Base-by-base conservation (phyloP, 2,113 vertebrate genomes). In the Callocephalon fimbriatum region DNA sequence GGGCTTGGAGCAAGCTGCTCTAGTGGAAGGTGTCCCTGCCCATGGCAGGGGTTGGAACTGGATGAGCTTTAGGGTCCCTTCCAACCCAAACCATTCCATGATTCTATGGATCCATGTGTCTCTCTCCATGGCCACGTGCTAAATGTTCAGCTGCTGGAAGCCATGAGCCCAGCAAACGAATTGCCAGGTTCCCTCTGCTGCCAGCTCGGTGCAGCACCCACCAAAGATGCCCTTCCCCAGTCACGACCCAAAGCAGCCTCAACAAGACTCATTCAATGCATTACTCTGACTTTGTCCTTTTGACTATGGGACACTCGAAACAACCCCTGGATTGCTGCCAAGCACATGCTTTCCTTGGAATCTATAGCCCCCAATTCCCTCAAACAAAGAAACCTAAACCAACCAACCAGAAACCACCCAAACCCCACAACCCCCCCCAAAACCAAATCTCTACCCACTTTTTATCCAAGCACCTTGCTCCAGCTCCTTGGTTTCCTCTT, bases 221-320 rank as follows among this genome's bases (percentile, higher is more conserved):
- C 15, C 29, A 16, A 12, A 65, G 29, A 19, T 7, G 45, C 37
- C 25, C 32, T 45, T 78, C 27, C 45, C 38, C 2, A 2, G 16
- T 9, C 51, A 7, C 15, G 37, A 32, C 54, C 26, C 47, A 35
- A 17, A 3, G 35, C 29, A 47, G 14, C 26, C 32, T 29, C 12
- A 2, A 16, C 10, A 16, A 12, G 1, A 22, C 26, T 3, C 5
- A 29, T 17, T 25, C 59, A 9, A 5, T 25, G 35, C 1, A 1
- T 44, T 56, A 42, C 19, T 47, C 21, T 35, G 35, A 47, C 16
- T 50, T 71, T 7, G 32, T 25, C 22, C 38, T 44, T 68, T 40
- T 63, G 26, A 66, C 32, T 19, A 7, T 1, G 5, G 21, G 35
- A 70, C 10, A 6, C 37, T 26, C 16, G 23, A n/a, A 83, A 25